Base-by-base conservation (phyloP, 1,140 invertebrate species). In the Pentalonia nigronervosa region DNA sequence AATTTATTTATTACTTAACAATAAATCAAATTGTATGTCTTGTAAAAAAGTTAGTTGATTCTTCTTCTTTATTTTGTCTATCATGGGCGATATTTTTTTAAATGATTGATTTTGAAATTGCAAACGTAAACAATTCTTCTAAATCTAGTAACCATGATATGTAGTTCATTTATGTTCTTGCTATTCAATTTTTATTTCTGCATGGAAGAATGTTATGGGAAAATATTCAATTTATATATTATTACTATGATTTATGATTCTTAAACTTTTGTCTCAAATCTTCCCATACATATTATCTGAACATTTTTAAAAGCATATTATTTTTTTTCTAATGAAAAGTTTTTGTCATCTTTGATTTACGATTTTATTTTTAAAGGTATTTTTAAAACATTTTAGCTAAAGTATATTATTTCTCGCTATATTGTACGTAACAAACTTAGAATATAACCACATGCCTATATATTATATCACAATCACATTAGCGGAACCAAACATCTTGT, bases 201-300 rank as follows among this genome's bases (percentile, higher is more conserved):
- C 34, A 48, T 34, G 1, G 45, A 81, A 47, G 45, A 11, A 76
- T 67, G 0, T 47, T 91, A 67, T n/a, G 2, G 6, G 14, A 23
- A 76, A 90, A 76, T 76, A n/a, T 91, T 91, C 41, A 41, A 47
- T 91, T 47, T 76, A 45, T 47, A 34, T 47, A 76, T 47, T 47
- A 76, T 47, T n/a, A 67, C n/a, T 7, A 47, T 91, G 60, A 91
- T 81, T 91, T 91, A 91, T 91, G 36, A 45, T 91, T 91, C 30
- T 30, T 14, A 45, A 76, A 91, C 56, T 81, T 76, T 91, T 91
- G 41, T 76, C 45, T 76, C 60, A 76, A n/a, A 36, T 17, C 21
- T 76, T 25, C 21, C 30, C 2, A 11, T n/a, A n/a, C 30, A 11
- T n/a, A 34, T n/a, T 47, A n/a, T 47, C 8, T 76, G 45, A 91